Percentiles rank a stretch among this genome's conserved stretches.
phyloP scores from a whole-genome alignment of 1,140 invertebrate species.

The Dreissena rostriformis region DNA sequence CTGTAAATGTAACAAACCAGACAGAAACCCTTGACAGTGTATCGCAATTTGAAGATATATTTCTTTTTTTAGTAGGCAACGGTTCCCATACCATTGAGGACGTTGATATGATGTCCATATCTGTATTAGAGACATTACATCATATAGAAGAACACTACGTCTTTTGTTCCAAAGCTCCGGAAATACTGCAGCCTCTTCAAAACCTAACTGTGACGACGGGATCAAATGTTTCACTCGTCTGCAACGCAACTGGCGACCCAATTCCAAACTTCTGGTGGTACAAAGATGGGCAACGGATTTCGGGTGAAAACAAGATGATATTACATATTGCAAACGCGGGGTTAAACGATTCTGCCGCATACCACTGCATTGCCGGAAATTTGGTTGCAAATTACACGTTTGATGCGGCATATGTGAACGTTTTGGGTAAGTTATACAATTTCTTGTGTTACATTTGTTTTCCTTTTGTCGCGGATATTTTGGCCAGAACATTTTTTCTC shows the following conservation, averaged over 20 bases:
- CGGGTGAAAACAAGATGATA: background rate
- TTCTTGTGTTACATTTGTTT: background rate
- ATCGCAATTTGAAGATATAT: conserved; percentile 4
- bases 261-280: conserved; percentile 1
- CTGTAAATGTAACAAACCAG: background rate
- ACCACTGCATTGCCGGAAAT: conserved; percentile 47
- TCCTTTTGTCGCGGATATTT: no score
- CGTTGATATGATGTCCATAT: background rate
- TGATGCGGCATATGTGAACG: background rate
- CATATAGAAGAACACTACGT: conserved; percentile 1
- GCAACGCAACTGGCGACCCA: conserved; percentile 15
- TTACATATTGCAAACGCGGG: background rate
- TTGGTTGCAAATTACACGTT: conserved; percentile 36
- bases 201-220: conserved; percentile 14
- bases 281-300: background rate
- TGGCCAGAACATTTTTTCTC: no score
- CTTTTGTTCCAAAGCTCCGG: conserved; percentile 28
- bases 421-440: background rate
- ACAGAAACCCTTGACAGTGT: conserved; percentile 3
- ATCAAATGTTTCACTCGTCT: background rate
- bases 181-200: background rate
- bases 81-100: background rate
- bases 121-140: background rate
- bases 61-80: conserved; percentile 23
- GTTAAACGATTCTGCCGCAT: conserved; percentile 1